A percentile compares a stretch with the other conserved stretches of the same genome.
These are phyloP conservation scores for Aradophagus sp. DNA, from an alignment of 1,140 invertebrate species.

Conservation along the genomic window DNA sequence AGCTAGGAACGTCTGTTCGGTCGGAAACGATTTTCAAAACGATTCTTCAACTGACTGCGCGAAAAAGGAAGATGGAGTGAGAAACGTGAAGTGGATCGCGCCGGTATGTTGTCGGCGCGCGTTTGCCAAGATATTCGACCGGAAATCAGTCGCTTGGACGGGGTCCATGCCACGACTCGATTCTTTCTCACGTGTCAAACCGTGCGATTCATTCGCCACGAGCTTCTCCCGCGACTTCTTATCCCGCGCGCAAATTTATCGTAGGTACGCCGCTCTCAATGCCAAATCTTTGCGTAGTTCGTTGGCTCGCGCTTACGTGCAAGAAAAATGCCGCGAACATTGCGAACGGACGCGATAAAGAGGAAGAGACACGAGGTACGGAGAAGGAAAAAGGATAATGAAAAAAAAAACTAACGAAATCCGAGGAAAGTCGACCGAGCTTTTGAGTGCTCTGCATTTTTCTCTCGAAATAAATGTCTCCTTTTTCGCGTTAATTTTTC, in stretches of 20 bases:
- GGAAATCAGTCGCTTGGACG: constrained; percentile 68
- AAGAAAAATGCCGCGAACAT: constrained; percentile 33
- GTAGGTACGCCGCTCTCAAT: constrained; percentile 40
- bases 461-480: too few relatives aligned
- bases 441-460: too few relatives aligned
- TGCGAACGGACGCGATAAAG: too few relatives aligned
- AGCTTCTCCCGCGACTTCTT: constrained; percentile 39
- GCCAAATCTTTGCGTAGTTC: constrained; percentile 66
- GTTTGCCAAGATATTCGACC: constrained; percentile 53
- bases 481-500: too few relatives aligned
- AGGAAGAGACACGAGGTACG: too few relatives aligned
- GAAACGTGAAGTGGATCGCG: constrained; percentile 9
- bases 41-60: constrained; percentile 34
- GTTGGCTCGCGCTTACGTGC: constrained; percentile 60
- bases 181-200: constrained; percentile 61
- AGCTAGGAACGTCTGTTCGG: too few relatives aligned
- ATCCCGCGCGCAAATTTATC: constrained; percentile 58
- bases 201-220: constrained; percentile 55
- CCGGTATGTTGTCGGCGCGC: constrained; percentile 15
- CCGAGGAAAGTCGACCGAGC: too few relatives aligned
- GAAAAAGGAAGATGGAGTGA: constrained; percentile 16
- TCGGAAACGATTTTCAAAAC: constrained; percentile 10
- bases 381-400: too few relatives aligned
- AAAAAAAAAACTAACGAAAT: too few relatives aligned
- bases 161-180: constrained; percentile 58